phyloP scores from a whole-genome alignment of 2,797 vertebrate species.

The Sebastes ruberrimus region DNA sequence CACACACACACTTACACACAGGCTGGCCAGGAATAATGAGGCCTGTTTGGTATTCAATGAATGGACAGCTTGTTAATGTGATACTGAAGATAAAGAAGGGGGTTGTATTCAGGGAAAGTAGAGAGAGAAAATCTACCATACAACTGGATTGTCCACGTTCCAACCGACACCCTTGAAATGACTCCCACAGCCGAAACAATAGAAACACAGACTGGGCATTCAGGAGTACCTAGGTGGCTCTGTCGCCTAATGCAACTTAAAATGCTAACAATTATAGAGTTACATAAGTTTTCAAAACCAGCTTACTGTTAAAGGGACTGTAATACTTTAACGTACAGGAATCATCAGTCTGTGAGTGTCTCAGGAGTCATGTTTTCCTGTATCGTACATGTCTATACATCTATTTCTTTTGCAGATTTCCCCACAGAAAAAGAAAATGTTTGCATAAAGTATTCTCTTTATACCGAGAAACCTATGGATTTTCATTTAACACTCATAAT shows the following conservation, averaged over 20 bases:
- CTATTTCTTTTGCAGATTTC: background rate
- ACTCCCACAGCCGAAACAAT: conserved; percentile 59
- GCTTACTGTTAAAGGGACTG: background rate
- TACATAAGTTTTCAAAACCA: background rate
- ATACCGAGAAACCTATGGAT: background rate
- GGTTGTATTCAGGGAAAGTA: conserved; percentile 57
- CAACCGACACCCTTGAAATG: conserved; percentile 73
- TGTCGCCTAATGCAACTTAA: background rate
- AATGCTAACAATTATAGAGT: conserved; percentile 3
- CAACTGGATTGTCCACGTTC: conserved; percentile 60
- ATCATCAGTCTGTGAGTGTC: background rate
- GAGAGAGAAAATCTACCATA: conserved; percentile 65
- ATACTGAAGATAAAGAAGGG: conserved; percentile 72
- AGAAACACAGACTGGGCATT: conserved; percentile 38
- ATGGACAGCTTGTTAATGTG: conserved; percentile 76
- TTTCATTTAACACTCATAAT: background rate
- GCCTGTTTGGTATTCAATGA: conserved; percentile 78
- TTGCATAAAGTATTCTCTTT: background rate
- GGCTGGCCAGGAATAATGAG: conserved; percentile 64
- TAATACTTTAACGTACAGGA: background rate
- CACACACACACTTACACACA: conserved; percentile 1
- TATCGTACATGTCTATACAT: background rate
- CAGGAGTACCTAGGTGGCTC: conserved; percentile 30
- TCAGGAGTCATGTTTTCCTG: background rate
- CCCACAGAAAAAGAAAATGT: background rate